Conservation (phyloP, 2,113 vertebrate species). For the Boulengeromyrus knoepffleri region DNA sequence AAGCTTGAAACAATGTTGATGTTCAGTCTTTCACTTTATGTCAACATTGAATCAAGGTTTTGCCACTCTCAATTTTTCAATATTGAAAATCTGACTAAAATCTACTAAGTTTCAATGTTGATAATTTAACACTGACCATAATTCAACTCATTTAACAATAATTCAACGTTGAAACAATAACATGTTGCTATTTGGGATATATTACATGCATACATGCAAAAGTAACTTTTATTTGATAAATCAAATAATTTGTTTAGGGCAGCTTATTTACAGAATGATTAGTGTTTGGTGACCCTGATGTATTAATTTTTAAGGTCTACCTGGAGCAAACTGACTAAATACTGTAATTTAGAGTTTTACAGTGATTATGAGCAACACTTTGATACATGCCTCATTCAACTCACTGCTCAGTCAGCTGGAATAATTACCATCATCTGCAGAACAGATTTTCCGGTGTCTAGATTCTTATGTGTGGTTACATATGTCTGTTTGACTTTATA, state of each 20-base stretch:
- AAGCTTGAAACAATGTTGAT: no score
- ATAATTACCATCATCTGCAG: background rate
- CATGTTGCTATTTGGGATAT: background rate
- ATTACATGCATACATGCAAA: background rate
- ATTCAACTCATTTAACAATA: no score
- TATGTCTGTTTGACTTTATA: background rate
- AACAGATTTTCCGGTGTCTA: background rate
- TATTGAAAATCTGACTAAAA: no score
- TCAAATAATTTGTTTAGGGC: background rate
- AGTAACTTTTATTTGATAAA: background rate
- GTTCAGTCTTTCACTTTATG: no score
- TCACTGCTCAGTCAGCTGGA: background rate
- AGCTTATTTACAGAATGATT: background rate
- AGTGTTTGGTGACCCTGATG: background rate
- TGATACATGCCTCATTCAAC: background rate
- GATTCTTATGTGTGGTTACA: background rate
- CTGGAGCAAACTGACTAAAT: background rate
- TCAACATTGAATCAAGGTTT: no score
- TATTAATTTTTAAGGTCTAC: background rate
- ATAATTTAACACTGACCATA: no score
- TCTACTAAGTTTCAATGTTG: no score
- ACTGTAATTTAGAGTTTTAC: background rate
- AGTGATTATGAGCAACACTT: background rate
- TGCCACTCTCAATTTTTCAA: no score
- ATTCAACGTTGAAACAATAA: no score